A percentile compares a stretch with the other conserved stretches of the same genome.
Evolutionary conservation across 2,113 vertebrate genomes (phyloP).

Genomic region (Axis porcinus): DNA sequence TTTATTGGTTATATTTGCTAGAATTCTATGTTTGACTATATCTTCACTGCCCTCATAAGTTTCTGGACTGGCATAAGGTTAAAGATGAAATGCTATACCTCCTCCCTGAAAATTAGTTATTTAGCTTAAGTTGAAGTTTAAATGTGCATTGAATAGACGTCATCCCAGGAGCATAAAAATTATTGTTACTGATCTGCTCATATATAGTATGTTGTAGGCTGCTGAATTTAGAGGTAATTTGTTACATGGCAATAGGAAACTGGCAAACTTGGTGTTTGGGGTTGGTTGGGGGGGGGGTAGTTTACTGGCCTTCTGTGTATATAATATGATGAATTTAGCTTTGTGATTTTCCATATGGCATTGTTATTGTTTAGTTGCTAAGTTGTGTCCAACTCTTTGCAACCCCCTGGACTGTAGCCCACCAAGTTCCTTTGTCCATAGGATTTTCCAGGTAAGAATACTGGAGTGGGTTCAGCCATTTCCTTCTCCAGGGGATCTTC

Average conservation of each 20-base stretch:
- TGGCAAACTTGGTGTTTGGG: not conserved
- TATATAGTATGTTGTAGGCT: not conserved
- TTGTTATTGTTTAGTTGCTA: not conserved
- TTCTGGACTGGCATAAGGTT: not conserved
- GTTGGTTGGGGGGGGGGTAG: not conserved
- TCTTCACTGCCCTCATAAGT: not conserved
- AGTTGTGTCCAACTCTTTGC: not conserved
- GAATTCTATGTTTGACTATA: not conserved
- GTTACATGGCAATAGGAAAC: not conserved
- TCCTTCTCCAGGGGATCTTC: not conserved
- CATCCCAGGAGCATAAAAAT: not conserved
- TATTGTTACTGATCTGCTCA: not conserved
- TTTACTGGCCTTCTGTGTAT: not conserved
- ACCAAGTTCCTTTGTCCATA: not conserved
- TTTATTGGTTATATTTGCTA: not conserved
- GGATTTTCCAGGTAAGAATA: not conserved
- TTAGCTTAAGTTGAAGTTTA: not conserved
- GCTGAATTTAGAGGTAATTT: not conserved
- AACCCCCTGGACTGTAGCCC: not conserved
- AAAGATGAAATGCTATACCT: not conserved
- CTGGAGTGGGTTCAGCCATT: not conserved
- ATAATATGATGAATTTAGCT: not conserved
- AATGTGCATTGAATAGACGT: not conserved
- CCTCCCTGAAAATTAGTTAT: not conserved
- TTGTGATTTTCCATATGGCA: not conserved